These are phyloP conservation scores for Microctenopoma stevenorrisi DNA, from an alignment of 2,797 vertebrate species.

Conservation along the genomic window DNA sequence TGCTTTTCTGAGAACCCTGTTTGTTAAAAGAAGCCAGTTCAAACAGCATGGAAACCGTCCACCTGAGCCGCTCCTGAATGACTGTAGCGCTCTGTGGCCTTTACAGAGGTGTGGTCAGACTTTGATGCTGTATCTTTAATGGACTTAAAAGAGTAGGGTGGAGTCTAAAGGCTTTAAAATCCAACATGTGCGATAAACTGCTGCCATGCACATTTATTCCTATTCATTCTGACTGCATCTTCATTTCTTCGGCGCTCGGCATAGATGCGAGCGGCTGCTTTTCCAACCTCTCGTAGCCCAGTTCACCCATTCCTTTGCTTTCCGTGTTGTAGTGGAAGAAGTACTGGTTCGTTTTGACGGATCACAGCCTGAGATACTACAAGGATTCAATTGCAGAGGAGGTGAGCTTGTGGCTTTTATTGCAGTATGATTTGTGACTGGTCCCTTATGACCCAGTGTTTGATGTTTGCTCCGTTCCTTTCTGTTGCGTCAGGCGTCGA, in stretches of 20 bases:
- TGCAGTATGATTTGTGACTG: not conserved
- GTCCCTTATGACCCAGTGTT: not conserved
- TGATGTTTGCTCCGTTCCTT: not conserved
- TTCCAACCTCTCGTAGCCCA: not conserved
- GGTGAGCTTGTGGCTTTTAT: constrained; percentile 61
- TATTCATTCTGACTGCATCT: not conserved
- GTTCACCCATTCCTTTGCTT: constrained; percentile 5
- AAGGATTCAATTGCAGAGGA: constrained; percentile 89
- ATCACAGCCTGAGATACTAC: constrained; percentile 88
- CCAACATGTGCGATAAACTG: not conserved
- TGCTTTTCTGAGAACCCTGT: not conserved
- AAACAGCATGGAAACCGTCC: constrained; percentile 28
- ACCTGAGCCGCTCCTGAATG: constrained; percentile 28
- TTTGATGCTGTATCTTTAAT: constrained; percentile 71
- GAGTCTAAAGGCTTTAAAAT: constrained; percentile 37
- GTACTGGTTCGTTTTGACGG: constrained; percentile 88
- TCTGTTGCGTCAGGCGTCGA: constrained; percentile 78
- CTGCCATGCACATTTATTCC: not conserved
- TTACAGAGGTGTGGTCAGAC: constrained; percentile 42
- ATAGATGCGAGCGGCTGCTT: not conserved
- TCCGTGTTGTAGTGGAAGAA: constrained; percentile 84
- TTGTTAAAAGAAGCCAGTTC: constrained; percentile 30
- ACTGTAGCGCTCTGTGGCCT: constrained; percentile 49
- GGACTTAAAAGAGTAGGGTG: constrained; percentile 55
- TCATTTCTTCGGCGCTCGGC: not conserved